Evolutionary conservation across 1,140 invertebrate genomes (phyloP).

Genomic region (Heliothis virescens): DNA sequence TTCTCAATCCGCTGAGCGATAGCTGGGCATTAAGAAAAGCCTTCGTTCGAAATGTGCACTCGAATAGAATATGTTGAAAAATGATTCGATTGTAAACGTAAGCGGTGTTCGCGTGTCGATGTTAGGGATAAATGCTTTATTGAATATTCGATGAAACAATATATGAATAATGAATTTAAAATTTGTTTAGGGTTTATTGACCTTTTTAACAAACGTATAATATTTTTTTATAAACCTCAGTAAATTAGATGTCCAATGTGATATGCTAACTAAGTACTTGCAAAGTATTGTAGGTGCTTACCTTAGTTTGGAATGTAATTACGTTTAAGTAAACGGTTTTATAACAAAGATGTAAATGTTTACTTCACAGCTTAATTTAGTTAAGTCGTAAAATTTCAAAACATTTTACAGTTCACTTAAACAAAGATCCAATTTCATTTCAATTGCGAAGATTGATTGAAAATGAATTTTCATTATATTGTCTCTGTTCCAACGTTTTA

Average conservation of each 20-base stretch:
- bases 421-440: slow-evolving; percentile 36
- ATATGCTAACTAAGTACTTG: no score
- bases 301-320: background rate
- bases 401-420: slow-evolving; percentile 34
- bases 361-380: slow-evolving; percentile 2
- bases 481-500: slow-evolving; percentile 15
- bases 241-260: no score
- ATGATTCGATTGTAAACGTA: slow-evolving; percentile 7
- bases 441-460: slow-evolving; percentile 36
- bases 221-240: no score
- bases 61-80: slow-evolving; percentile 16
- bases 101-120: background rate
- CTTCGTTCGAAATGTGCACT: slow-evolving; percentile 4
- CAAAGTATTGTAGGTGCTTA: no score
- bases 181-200: no score
- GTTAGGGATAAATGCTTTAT: no score
- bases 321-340: background rate
- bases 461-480: slow-evolving; percentile 25
- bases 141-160: no score
- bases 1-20: slow-evolving; percentile 56
- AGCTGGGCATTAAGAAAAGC: slow-evolving; percentile 52
- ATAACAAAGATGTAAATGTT: slow-evolving; percentile 7
- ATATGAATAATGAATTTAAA: no score
- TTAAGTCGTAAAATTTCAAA: slow-evolving; percentile 20
- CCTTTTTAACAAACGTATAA: no score